Conservation (phyloP, 2,888 invertebrate genomes). For the Zygogramma bicolorata region DNA sequence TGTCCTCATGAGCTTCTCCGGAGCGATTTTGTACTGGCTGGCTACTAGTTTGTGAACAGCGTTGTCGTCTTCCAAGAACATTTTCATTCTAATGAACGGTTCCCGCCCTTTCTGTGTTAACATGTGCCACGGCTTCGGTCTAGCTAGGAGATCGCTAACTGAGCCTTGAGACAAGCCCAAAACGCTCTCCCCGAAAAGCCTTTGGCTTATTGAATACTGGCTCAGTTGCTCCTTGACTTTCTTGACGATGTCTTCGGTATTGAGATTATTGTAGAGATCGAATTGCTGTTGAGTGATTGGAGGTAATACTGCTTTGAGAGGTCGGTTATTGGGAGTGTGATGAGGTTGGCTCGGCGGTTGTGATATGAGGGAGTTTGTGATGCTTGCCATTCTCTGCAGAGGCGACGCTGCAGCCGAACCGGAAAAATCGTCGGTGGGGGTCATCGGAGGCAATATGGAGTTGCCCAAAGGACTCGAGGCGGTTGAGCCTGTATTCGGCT, state of each 20-base stretch:
- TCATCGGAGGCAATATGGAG: conserved; percentile 86
- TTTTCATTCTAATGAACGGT: conserved; percentile 97
- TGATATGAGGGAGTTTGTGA: conserved; percentile 95
- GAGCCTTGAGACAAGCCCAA: conserved; percentile 96
- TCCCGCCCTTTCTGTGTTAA: conserved; percentile 96
- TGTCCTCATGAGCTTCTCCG: conserved; percentile 96
- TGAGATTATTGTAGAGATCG: conserved; percentile 96
- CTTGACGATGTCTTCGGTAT: conserved; percentile 98
- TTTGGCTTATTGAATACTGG: conserved; percentile 97
- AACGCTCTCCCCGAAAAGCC: conserved; percentile 98
- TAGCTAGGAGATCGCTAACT: conserved; percentile 95
- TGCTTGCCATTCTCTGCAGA: conserved; percentile 96
- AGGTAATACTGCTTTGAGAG: conserved; percentile 95
- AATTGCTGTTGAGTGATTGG: conserved; percentile 99
- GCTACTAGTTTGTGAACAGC: conserved; percentile 96
- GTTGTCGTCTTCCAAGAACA: conserved; percentile 96
- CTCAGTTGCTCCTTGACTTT: conserved; percentile 95
- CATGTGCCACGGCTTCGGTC: conserved; percentile 99
- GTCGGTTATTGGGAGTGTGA: conserved; percentile 86
- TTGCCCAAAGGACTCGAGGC: conserved; percentile 89
- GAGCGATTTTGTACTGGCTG: conserved; percentile 97
- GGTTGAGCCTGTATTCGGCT: conserved; percentile 79
- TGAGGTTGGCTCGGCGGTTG: conserved; percentile 89
- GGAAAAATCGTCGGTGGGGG: conserved; percentile 83
- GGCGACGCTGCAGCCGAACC: conserved; percentile 90